Conservation (phyloP, 2,888 invertebrate species). For the Meloe dianella region DNA sequence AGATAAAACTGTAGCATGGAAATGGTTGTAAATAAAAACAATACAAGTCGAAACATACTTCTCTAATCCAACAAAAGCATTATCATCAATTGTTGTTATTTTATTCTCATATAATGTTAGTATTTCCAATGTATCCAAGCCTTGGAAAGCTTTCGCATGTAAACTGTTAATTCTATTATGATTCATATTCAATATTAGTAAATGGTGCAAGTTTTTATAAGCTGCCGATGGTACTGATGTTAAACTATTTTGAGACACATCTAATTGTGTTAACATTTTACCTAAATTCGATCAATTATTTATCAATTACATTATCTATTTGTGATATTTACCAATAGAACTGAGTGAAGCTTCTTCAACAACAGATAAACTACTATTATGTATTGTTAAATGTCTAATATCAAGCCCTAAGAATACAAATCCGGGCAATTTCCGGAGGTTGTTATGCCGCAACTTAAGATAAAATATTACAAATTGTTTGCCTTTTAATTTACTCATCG, state of each 20-base stretch:
- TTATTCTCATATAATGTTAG: conserved; percentile 87
- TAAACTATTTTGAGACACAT: conserved; percentile 85
- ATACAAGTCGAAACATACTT: conserved; percentile 71
- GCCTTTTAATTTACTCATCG: conserved; percentile 82
- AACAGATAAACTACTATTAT: conserved; percentile 85
- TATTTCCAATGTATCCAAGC: conserved; percentile 85
- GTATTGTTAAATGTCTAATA: conserved; percentile 86
- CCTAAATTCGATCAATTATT: conserved; percentile 61
- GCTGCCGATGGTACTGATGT: conserved; percentile 81
- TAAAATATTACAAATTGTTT: conserved; percentile 85
- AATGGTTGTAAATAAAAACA: background rate
- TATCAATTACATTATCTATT: background rate
- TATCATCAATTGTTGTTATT: conserved; percentile 77
- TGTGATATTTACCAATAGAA: conserved; percentile 73
- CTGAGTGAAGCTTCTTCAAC: conserved; percentile 87
- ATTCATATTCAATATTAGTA: conserved; percentile 87
- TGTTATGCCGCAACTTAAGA: conserved; percentile 85
- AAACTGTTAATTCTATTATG: conserved; percentile 83
- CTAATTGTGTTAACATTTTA: conserved; percentile 85
- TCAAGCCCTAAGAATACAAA: conserved; percentile 87
- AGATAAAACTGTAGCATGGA: background rate
- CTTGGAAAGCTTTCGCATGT: conserved; percentile 83
- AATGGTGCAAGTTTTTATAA: conserved; percentile 78
- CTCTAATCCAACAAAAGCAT: conserved; percentile 85
- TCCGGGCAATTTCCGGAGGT: conserved; percentile 81